Percentiles rank a stretch among this genome's conserved stretches.
Evolutionary conservation across 37 sponge, comb jelly and placozoan genomes (phyloP).

Genomic region (Chondrosia reniformis): DNA sequence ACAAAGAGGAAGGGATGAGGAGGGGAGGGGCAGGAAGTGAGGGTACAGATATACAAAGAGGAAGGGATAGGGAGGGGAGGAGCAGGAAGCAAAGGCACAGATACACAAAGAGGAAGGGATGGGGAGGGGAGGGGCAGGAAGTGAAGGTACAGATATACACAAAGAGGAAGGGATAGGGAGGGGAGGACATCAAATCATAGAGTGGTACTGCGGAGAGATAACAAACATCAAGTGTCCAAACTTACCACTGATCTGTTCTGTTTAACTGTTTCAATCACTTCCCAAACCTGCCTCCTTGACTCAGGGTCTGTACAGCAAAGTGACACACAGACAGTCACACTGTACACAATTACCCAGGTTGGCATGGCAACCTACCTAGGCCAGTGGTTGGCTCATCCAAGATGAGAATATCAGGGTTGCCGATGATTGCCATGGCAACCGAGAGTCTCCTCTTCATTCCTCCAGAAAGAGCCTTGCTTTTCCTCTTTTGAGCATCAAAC

Average conservation of each 20-base stretch:
- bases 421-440: constrained; percentile 73
- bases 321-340: no score
- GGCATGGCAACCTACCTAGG: constrained; percentile 17
- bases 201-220: not conserved
- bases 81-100: no score
- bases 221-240: no score
- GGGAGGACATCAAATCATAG: not conserved
- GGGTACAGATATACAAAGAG: not conserved
- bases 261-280: constrained; percentile 67
- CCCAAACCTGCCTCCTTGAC: constrained; percentile 72
- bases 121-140: not conserved
- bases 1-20: not conserved
- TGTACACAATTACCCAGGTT: no score
- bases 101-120: not conserved
- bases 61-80: not conserved
- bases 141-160: constrained; percentile 48
- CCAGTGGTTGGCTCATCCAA: constrained; percentile 73
- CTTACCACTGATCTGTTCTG: constrained; percentile 59
- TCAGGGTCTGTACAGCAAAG: constrained; percentile 66
- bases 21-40: not conserved
- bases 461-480: constrained; percentile 56
- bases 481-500: constrained; percentile 46
- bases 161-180: not conserved
- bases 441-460: constrained; percentile 76
- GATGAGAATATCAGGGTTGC: constrained; percentile 75